Evolutionary conservation across 2,113 vertebrate genomes (phyloP).

Genomic region (Microcebus jonahi): DNA sequence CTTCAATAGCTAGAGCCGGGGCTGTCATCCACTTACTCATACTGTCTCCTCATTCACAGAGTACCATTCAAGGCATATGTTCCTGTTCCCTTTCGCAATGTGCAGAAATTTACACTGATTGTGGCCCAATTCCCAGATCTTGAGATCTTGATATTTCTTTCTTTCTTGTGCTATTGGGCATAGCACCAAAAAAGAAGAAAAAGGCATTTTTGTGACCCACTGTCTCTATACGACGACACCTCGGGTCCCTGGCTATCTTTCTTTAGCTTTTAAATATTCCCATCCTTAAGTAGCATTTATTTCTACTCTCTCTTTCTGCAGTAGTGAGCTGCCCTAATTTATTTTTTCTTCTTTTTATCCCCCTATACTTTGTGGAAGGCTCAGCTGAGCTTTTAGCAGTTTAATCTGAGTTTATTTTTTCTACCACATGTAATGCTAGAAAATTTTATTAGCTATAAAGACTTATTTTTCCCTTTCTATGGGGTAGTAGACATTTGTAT

Average conservation of each 20-base stretch:
- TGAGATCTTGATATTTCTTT: conserved; percentile 50
- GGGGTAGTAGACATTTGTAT: background rate
- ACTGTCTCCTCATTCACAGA: background rate
- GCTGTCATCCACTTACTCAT: background rate
- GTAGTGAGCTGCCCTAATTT: background rate
- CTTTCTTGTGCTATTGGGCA: conserved; percentile 47
- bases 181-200: background rate
- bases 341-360: background rate
- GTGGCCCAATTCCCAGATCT: conserved; percentile 67
- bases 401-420: background rate
- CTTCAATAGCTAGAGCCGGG: background rate
- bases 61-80: conserved; percentile 67
- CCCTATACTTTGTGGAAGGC: background rate
- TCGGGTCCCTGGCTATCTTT: background rate
- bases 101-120: conserved; percentile 60
- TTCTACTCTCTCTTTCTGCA: background rate
- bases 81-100: conserved; percentile 58
- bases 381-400: background rate
- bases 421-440: background rate
- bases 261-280: background rate
- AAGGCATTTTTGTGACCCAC: background rate
- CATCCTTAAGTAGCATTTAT: background rate
- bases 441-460: background rate
- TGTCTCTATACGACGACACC: background rate
- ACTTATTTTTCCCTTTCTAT: background rate